Evolutionary conservation across 2,113 vertebrate genomes (phyloP).

Genomic region (Laticauda colubrina): DNA sequence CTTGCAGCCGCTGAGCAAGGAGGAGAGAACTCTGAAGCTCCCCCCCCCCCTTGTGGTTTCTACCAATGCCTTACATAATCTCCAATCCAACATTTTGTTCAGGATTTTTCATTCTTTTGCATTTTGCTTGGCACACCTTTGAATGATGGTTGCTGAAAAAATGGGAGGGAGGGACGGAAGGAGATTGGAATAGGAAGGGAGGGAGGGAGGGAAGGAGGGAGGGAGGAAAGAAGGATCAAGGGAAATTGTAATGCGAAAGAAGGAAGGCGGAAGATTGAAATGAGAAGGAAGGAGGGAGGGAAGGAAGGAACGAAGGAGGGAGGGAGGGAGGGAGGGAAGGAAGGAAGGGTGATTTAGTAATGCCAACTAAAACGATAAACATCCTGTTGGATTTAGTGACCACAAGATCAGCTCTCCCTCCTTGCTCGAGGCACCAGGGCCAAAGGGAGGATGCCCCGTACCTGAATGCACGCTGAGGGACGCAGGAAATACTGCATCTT

Average conservation of each 20-base stretch:
- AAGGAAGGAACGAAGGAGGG: too few species aligned
- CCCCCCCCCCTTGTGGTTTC: not conserved
- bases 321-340: too few species aligned
- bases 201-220: not conserved
- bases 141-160: not conserved
- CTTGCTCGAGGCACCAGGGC: not conserved
- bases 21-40: not conserved
- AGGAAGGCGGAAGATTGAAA: too few species aligned
- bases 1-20: not conserved
- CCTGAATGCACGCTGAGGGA: constrained; percentile 92
- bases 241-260: too few species aligned
- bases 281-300: too few species aligned
- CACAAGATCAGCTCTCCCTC: not conserved
- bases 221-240: too few species aligned
- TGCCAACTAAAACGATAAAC: not conserved
- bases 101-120: not conserved
- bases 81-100: not conserved
- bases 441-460: constrained; percentile 39
- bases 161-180: not conserved
- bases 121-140: not conserved
- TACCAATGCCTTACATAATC: not conserved
- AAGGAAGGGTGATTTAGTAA: not conserved
- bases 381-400: not conserved
- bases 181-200: too few species aligned
- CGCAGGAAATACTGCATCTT: constrained; percentile 96